Conservation (phyloP, 2,113 vertebrate genomes). For the Butorides virescens region DNA sequence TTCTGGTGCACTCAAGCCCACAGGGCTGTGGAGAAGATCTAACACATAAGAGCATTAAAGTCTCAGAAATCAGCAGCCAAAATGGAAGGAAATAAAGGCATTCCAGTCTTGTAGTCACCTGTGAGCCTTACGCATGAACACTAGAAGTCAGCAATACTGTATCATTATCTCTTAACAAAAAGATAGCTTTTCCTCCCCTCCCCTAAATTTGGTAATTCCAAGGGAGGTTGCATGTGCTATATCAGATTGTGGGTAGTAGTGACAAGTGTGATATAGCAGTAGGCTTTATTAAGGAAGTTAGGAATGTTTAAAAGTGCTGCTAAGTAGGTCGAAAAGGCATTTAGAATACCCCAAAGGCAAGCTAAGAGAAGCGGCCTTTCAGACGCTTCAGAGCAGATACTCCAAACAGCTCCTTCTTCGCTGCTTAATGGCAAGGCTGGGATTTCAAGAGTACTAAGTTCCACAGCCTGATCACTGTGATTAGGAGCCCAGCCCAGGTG, state of each 20-base stretch:
- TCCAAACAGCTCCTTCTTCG: background rate
- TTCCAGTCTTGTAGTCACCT: background rate
- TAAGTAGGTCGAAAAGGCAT: background rate
- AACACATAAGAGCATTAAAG: background rate
- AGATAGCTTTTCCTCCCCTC: background rate
- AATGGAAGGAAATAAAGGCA: background rate
- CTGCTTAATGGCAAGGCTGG: background rate
- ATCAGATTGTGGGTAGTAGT: background rate
- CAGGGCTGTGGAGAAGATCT: background rate
- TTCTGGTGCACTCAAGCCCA: background rate
- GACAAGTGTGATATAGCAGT: slow-evolving; percentile 2
- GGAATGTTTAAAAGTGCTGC: background rate
- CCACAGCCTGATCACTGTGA: background rate
- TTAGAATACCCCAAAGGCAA: background rate
- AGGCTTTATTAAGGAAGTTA: background rate
- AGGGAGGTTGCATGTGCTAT: background rate
- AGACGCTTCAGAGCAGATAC: background rate
- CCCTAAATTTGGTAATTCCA: background rate
- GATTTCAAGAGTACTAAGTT: background rate
- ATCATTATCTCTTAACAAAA: background rate
- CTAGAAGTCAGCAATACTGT: background rate
- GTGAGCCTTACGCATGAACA: background rate
- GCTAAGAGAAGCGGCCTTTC: background rate
- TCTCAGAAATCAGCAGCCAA: background rate
- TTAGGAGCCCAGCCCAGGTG: background rate